Evolutionary conservation across 2,797 vertebrate genomes (phyloP).

Genomic region (Podargus strigoides): DNA sequence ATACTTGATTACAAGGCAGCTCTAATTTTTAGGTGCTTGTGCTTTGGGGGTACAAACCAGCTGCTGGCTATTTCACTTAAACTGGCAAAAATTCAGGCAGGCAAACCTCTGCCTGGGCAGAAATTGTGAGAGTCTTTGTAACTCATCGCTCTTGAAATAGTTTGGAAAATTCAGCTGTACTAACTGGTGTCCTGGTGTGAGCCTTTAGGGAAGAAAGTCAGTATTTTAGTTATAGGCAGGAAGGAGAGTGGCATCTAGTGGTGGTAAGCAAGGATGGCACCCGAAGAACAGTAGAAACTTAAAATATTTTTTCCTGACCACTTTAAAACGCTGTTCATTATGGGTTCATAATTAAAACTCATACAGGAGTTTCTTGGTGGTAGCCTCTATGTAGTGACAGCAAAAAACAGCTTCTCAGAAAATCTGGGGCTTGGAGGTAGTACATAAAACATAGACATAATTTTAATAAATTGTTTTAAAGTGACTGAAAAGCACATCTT

Average conservation of each 20-base stretch:
- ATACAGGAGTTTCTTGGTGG: background rate
- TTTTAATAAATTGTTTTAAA: background rate
- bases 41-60: background rate
- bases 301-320: background rate
- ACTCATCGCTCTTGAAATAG: background rate
- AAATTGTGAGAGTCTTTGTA: background rate
- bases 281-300: fast-evolving
- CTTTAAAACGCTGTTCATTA: background rate
- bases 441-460: fast-evolving
- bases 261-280: background rate
- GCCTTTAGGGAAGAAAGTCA: background rate
- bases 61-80: background rate
- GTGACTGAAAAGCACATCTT: background rate
- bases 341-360: background rate
- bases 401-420: background rate
- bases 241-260: constrained; percentile 42
- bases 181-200: background rate
- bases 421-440: background rate
- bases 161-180: background rate
- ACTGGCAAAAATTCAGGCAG: background rate
- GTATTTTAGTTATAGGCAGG: background rate
- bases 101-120: background rate
- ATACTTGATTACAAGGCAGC: background rate
- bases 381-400: background rate
- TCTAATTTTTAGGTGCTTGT: background rate